phyloP scores from a whole-genome alignment of 2,113 vertebrate species.

The Cinclus mexicanus region DNA sequence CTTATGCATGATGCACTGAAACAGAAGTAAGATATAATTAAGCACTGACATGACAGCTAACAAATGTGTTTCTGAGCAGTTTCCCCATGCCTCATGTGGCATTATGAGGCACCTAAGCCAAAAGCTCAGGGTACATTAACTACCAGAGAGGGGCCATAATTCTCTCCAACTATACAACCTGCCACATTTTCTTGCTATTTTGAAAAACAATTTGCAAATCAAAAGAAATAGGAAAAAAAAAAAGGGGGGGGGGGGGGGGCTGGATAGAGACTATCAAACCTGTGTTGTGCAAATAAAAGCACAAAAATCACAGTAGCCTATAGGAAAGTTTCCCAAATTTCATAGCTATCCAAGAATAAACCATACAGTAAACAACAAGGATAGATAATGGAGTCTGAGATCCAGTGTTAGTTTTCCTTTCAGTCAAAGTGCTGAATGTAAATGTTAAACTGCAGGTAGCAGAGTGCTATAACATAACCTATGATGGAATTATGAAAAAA shows the following conservation, averaged over 20 bases:
- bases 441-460: not conserved
- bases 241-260: not conserved
- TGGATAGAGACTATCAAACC: not conserved
- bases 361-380: not conserved
- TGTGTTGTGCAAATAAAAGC: not conserved
- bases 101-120: conserved; percentile 48
- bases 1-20: conserved; percentile 32
- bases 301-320: not conserved
- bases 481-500: not conserved
- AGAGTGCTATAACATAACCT: not conserved
- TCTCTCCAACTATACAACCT: conserved; percentile 39
- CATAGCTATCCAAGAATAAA: not conserved
- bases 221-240: not conserved
- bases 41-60: conserved; percentile 30
- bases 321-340: not conserved
- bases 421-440: not conserved
- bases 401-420: not conserved
- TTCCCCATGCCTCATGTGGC: conserved; percentile 36
- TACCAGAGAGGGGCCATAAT: conserved; percentile 45
- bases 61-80: conserved; percentile 42
- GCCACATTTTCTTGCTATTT: conserved; percentile 41
- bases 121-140: conserved; percentile 60
- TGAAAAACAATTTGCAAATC: conserved; percentile 50
- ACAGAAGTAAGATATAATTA: conserved; percentile 51
- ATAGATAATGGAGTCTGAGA: not conserved